Percentiles rank a stretch among this genome's conserved stretches.
These are phyloP conservation scores for Hyposmocoma kahamanoa DNA, from an alignment of 1,140 invertebrate genomes.

Conservation along the genomic window DNA sequence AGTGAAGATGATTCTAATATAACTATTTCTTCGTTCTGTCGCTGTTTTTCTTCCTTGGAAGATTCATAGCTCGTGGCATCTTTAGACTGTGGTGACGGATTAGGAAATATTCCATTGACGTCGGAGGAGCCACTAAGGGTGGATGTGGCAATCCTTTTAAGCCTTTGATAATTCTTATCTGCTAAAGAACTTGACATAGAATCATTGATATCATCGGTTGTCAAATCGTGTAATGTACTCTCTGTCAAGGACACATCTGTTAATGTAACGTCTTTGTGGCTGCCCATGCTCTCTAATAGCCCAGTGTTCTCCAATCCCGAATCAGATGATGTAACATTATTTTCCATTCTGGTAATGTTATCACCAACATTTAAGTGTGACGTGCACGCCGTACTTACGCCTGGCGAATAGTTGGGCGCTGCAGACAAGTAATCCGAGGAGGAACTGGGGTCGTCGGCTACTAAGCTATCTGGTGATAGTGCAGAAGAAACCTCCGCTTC, in stretches of 20 bases:
- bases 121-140: conserved; percentile 22
- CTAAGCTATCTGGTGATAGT: conserved; percentile 59
- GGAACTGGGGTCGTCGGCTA: conserved; percentile 59
- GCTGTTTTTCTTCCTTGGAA: conserved; percentile 80
- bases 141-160: neutral
- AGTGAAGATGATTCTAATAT: conserved; percentile 75
- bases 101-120: conserved; percentile 16
- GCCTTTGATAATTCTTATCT: conserved; percentile 16
- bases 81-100: conserved; percentile 15
- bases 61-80: conserved; percentile 35
- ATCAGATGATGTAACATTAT: conserved; percentile 54
- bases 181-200: conserved; percentile 20
- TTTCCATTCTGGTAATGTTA: conserved; percentile 52
- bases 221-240: conserved; percentile 43
- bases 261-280: conserved; percentile 56
- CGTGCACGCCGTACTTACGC: conserved; percentile 28
- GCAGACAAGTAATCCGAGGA: conserved; percentile 65
- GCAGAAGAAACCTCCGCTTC: conserved; percentile 19
- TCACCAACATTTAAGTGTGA: conserved; percentile 49
- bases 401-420: conserved; percentile 47
- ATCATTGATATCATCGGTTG: conserved; percentile 35
- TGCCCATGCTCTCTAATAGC: conserved; percentile 50
- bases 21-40: conserved; percentile 80
- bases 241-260: conserved; percentile 57
- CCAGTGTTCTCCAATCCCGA: conserved; percentile 58